Evolutionary conservation across 2,888 invertebrate species (phyloP), one percentile per base, ranked within the genome.

Genomic region (Lasioglossum villosulum): DNA sequence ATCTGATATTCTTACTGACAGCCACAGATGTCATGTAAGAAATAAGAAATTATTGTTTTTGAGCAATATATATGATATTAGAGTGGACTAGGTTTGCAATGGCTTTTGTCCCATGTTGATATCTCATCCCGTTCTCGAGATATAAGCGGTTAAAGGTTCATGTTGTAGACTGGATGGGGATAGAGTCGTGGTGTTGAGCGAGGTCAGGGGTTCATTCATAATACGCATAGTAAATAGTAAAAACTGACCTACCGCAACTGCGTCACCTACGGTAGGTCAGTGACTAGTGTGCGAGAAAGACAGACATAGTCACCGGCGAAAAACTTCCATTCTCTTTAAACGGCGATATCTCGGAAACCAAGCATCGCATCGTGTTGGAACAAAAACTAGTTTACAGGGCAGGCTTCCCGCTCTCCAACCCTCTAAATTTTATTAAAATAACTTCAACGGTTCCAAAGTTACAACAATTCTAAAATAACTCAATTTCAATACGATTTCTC

Each of bases 311-410:
- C 12, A n/a, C 12, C 12, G n/a, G n/a, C 56, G 12, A 56, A n/a
- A 56, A 56, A 56, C n/a, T 12, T n/a, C 1, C n/a, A 10, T 56
- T 4, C 12, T 12, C 12, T 56, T 56, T 56, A 56, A 10, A n/a
- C 56, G 4, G n/a, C 56, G 56, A 56, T 56, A n/a, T 56, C 56
- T 56, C 56, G 10, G 56, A 1, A n/a, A 56, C 56, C 12, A n/a
- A n/a, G 0, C 12, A 1, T 1, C n/a, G 12, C 1, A 56, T 4
- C n/a, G 12, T 1, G 0, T 0, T n/a, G 12, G 12, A n/a, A 56
- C n/a, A 12, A 56, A 56, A 4, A 12, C n/a, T n/a, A n/a, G 12
- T 56, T 56, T 56, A 12, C n/a, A 56, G 56, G 0, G 10, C 0
- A 56, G n/a, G 12, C n/a, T 56, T n/a, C 4, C n/a, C 4, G 56